These are phyloP conservation scores for Maconellicoccus hirsutus DNA, from an alignment of 1,140 invertebrate species.

Conservation along the genomic window DNA sequence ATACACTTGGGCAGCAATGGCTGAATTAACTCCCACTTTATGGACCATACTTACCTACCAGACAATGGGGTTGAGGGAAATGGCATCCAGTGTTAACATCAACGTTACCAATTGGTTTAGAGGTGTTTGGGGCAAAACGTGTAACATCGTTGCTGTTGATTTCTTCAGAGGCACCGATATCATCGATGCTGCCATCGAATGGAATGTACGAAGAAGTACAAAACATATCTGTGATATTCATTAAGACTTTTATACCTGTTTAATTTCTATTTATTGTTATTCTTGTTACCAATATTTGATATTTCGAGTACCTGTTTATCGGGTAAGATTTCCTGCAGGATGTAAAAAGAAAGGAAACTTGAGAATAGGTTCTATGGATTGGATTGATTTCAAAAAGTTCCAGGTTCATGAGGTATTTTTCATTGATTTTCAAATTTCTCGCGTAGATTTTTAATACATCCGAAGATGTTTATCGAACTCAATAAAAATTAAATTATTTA, in stretches of 20 bases:
- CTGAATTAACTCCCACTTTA: constrained; percentile 46
- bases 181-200: constrained; percentile 44
- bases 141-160: constrained; percentile 50
- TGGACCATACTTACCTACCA: constrained; percentile 41
- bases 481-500: no score
- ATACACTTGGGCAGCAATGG: constrained; percentile 47
- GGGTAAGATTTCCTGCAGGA: no score
- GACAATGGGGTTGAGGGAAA: constrained; percentile 33
- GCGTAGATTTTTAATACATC: no score
- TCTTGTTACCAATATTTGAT: no score
- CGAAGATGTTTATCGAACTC: no score
- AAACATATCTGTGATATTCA: constrained; percentile 23
- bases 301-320: no score
- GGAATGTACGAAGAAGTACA: constrained; percentile 34
- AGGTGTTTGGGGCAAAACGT: constrained; percentile 39
- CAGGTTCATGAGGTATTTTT: no score
- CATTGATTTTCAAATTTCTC: no score
- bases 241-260: constrained; percentile 12
- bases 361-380: no score
- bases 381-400: no score
- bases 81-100: constrained; percentile 45
- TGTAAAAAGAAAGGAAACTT: no score
- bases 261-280: no score
- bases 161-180: constrained; percentile 46
- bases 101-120: constrained; percentile 45